A percentile compares a stretch with the other conserved stretches of the same genome.
Evolutionary conservation across 1,140 invertebrate species (phyloP).

Genomic region (Acarapis woodi): DNA sequence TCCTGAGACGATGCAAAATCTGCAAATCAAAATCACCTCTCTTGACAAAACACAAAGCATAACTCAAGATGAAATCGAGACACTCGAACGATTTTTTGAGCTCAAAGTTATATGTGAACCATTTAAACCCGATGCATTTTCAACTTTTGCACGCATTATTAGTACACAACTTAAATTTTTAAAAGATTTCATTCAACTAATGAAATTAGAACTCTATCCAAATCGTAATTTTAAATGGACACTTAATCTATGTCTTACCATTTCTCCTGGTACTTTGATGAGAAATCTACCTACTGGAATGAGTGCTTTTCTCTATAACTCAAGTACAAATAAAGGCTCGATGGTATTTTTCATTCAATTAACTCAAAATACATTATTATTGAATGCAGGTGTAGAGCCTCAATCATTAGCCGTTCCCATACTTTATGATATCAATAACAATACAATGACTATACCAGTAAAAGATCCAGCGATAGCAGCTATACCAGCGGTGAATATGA

Average conservation of each 20-base stretch:
- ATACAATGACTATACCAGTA: slow-evolving; percentile 55
- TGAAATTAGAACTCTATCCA: slow-evolving; percentile 40
- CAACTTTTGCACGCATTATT: slow-evolving; percentile 47
- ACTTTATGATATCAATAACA: slow-evolving; percentile 54
- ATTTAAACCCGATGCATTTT: slow-evolving; percentile 56
- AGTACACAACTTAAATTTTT: slow-evolving; percentile 50
- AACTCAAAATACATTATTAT: slow-evolving; percentile 32
- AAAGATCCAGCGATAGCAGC: no score
- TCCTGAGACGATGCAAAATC: slow-evolving; percentile 31
- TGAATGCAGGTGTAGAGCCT: slow-evolving; percentile 32
- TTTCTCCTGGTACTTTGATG: slow-evolving; percentile 49
- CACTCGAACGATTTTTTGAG: slow-evolving; percentile 75
- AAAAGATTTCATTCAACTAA: slow-evolving; percentile 67
- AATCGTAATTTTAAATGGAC: slow-evolving; percentile 39
- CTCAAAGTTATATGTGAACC: slow-evolving; percentile 37
- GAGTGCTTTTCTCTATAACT: slow-evolving; percentile 50
- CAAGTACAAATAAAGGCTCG: background rate
- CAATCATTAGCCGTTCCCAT: slow-evolving; percentile 52
- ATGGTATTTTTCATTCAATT: slow-evolving; percentile 34
- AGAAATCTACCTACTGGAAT: slow-evolving; percentile 48
- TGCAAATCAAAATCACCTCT: slow-evolving; percentile 60
- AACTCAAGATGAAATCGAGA: slow-evolving; percentile 45
- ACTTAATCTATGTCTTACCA: slow-evolving; percentile 60
- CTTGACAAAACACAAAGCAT: slow-evolving; percentile 52
- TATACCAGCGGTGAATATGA: no score